Percentiles rank a stretch among this genome's conserved stretches.
phyloP scores from a whole-genome alignment of 92 coral and sea anemone species.

The Paragorgia papillata region DNA sequence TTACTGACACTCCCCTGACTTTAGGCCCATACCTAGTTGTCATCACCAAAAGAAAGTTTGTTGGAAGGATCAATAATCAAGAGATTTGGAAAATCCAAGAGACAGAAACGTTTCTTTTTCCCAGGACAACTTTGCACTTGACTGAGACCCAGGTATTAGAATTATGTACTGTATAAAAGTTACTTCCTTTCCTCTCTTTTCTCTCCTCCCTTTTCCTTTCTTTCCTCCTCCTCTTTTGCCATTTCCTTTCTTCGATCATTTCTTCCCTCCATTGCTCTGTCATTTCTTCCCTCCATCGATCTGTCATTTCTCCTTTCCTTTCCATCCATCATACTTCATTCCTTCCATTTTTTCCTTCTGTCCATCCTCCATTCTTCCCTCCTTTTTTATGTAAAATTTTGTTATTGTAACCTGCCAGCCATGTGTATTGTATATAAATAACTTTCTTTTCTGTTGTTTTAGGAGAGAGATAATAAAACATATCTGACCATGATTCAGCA shows the following conservation, averaged over 20 bases:
- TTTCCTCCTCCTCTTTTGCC: no score
- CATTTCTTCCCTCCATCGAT: no score
- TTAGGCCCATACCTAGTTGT: slow-evolving; percentile 90
- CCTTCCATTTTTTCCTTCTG: no score
- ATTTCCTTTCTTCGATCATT: no score
- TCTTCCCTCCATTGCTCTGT: no score
- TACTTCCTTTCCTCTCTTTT: not conserved
- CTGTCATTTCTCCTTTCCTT: no score
- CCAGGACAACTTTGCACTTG: slow-evolving; percentile 82
- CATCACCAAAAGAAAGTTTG: slow-evolving; percentile 83
- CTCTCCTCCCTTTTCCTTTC: not conserved
- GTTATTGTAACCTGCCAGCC: no score
- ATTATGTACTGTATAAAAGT: not conserved
- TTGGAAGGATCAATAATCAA: slow-evolving; percentile 81
- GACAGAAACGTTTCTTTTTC: slow-evolving; percentile 87
- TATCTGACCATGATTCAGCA: slow-evolving; percentile 84
- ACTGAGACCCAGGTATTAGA: slow-evolving; percentile 82
- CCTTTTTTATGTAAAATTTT: no score
- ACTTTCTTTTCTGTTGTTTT: no score
- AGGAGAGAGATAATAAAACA: slow-evolving; percentile 79
- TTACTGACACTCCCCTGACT: not conserved
- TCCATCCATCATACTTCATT: no score
- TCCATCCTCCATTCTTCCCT: no score
- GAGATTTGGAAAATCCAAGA: slow-evolving; percentile 90
- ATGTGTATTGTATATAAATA: no score